These are phyloP conservation scores for Pammene aurita DNA, from an alignment of 2,888 invertebrate species.

Conservation along the genomic window DNA sequence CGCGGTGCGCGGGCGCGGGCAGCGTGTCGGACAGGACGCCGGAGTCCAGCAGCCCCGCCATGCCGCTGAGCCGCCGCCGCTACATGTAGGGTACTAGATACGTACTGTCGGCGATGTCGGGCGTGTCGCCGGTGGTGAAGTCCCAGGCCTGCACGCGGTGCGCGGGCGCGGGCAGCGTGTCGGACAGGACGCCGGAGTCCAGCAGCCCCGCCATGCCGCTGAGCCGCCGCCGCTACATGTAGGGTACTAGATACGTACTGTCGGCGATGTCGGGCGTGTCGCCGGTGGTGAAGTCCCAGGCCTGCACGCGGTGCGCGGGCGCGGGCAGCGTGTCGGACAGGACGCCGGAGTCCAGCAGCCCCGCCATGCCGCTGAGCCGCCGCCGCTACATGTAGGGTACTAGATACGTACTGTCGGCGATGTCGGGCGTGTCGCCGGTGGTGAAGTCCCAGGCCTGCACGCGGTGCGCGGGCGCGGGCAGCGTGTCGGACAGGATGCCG, in stretches of 20 bases:
- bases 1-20: slow-evolving; percentile 87
- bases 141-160: slow-evolving; percentile 94
- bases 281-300: slow-evolving; percentile 87
- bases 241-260: too few species aligned
- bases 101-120: slow-evolving; percentile 67
- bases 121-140: slow-evolving; percentile 87
- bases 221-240: too few species aligned
- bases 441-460: slow-evolving; percentile 93
- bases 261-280: too few species aligned
- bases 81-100: too few species aligned
- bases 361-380: too few species aligned
- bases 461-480: slow-evolving; percentile 88
- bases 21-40: slow-evolving; percentile 53
- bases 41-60: too few species aligned
- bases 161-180: slow-evolving; percentile 82
- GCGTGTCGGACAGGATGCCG: slow-evolving; percentile 77
- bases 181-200: too few species aligned
- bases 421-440: too few species aligned
- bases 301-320: slow-evolving; percentile 90
- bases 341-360: slow-evolving; percentile 63
- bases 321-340: slow-evolving; percentile 83
- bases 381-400: too few species aligned
- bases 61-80: too few species aligned
- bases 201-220: too few species aligned
- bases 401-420: too few species aligned